phyloP scores from a whole-genome alignment of 2,888 invertebrate genomes.

The Diaperis boleti region DNA sequence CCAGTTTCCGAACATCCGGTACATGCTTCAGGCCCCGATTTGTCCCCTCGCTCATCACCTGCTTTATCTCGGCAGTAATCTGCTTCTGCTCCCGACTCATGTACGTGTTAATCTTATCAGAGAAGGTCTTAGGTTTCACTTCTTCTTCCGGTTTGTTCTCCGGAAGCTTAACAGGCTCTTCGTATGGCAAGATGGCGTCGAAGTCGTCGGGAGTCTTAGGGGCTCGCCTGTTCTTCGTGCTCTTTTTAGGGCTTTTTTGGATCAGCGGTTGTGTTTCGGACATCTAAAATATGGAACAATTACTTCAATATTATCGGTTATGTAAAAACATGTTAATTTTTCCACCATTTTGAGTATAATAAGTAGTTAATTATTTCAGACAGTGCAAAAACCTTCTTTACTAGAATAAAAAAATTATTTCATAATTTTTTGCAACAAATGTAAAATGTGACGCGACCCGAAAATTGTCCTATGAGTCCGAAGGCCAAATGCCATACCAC shows the following conservation, averaged over 20 bases:
- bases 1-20: constrained; percentile 62
- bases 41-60: constrained; percentile 61
- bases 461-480: too few species aligned
- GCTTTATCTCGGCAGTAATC: constrained; percentile 65
- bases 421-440: too few species aligned
- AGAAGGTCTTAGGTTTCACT: constrained; percentile 69
- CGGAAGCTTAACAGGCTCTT: constrained; percentile 54
- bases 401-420: too few species aligned
- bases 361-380: too few species aligned
- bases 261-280: constrained; percentile 63
- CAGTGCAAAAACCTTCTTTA: too few species aligned
- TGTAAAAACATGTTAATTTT: too few species aligned
- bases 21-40: constrained; percentile 66
- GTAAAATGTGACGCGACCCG: too few species aligned
- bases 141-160: constrained; percentile 67
- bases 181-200: constrained; percentile 64
- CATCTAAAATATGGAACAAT: constrained; percentile 50
- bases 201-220: constrained; percentile 68
- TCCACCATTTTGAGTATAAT: too few species aligned
- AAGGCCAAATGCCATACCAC: too few species aligned
- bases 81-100: constrained; percentile 68
- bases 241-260: constrained; percentile 70
- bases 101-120: constrained; percentile 68
- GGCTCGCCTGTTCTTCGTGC: constrained; percentile 70
- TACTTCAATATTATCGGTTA: too few species aligned